Evolutionary conservation across 1,140 invertebrate species (phyloP).

Genomic region (Aphis craccivora): DNA sequence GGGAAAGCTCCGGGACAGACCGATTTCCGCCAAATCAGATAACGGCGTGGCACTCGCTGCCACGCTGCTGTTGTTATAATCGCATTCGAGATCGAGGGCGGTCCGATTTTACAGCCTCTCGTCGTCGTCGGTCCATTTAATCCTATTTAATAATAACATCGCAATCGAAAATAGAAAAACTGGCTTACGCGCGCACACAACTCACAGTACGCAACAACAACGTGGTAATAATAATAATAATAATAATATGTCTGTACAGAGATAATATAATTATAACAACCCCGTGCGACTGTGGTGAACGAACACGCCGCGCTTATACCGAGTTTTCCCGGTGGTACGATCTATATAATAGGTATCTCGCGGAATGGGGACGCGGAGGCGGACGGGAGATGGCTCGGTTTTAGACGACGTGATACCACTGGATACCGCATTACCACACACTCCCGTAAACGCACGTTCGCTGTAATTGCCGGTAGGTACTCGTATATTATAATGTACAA

Average conservation of each 20-base stretch:
- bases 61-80: neutral
- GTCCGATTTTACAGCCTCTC: neutral
- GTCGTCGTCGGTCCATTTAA: neutral
- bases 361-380: too few relatives aligned
- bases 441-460: neutral
- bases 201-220: too few relatives aligned
- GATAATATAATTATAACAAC: neutral
- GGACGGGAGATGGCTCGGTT: neutral
- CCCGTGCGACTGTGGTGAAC: neutral
- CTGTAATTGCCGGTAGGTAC: neutral
- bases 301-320: neutral
- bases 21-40: constrained; percentile 21
- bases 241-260: neutral
- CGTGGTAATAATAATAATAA: too few relatives aligned
- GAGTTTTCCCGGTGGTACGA: neutral
- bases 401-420: neutral
- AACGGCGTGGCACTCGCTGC: neutral
- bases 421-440: neutral
- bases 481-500: neutral
- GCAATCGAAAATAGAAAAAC: neutral
- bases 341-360: neutral
- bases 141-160: neutral
- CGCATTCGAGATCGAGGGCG: neutral
- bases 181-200: neutral
- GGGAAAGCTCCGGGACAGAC: neutral